These are phyloP conservation scores for Anoplopoma fimbria DNA, from an alignment of 2,113 vertebrate species.

Conservation along the genomic window DNA sequence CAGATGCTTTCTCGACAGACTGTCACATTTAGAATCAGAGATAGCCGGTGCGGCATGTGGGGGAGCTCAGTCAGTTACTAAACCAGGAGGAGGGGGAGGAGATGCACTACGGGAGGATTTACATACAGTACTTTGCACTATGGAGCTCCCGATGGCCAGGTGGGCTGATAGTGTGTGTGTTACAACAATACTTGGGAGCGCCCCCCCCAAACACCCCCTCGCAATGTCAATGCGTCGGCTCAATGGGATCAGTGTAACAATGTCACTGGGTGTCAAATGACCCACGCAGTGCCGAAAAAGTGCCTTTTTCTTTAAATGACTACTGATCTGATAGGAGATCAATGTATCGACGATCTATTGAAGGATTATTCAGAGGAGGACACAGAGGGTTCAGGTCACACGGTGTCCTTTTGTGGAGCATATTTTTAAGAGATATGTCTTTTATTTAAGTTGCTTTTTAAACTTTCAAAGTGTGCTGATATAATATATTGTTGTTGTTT, in stretches of 20 bases:
- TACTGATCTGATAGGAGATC: conserved; percentile 54
- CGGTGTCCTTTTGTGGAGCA: conserved; percentile 57
- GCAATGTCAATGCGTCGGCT: conserved; percentile 61
- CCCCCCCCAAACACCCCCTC: conserved; percentile 8
- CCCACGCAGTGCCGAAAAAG: conserved; percentile 40
- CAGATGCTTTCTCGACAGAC: not conserved
- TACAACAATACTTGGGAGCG: conserved; percentile 62
- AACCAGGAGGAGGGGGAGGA: conserved; percentile 56
- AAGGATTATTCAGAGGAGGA: conserved; percentile 63
- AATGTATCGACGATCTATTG: conserved; percentile 48
- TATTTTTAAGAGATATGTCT: conserved; percentile 67
- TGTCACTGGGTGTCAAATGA: conserved; percentile 45
- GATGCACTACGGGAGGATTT: conserved; percentile 81
- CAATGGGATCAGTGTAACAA: conserved; percentile 60
- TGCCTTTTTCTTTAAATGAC: conserved; percentile 53
- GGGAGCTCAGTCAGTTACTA: conserved; percentile 61
- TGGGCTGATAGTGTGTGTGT: conserved; percentile 77
- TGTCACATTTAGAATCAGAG: conserved; percentile 21
- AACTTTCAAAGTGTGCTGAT: conserved; percentile 78
- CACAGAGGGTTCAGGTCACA: conserved; percentile 79
- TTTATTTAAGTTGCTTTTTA: conserved; percentile 84
- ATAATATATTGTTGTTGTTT: conserved; percentile 78
- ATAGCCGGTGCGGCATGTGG: conserved; percentile 21
- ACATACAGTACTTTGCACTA: conserved; percentile 87
- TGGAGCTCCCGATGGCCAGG: conserved; percentile 72